Evolutionary conservation across 2,113 vertebrate genomes (phyloP).

Genomic region (Chloroceryle aenea): DNA sequence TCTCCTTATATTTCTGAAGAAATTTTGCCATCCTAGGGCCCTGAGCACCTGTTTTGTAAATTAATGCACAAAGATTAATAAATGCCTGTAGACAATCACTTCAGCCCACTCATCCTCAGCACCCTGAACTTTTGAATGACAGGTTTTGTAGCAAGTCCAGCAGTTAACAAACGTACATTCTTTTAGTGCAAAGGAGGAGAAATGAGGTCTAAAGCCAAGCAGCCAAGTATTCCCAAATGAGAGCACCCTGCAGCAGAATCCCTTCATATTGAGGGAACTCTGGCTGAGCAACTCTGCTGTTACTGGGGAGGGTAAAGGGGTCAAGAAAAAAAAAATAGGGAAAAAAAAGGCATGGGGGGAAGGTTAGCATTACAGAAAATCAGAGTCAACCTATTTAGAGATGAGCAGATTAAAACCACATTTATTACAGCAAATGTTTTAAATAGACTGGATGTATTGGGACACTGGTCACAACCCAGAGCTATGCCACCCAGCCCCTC

Average conservation of each 20-base stretch:
- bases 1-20: not conserved
- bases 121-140: not conserved
- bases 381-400: not conserved
- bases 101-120: not conserved
- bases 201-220: not conserved
- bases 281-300: not conserved
- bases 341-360: rapidly evolving
- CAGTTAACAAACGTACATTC: not conserved
- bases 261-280: not conserved
- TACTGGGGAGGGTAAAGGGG: not conserved
- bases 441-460: not conserved
- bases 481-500: not conserved
- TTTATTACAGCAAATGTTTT: not conserved
- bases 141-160: not conserved
- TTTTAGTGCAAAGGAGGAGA: not conserved
- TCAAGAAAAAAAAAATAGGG: not conserved
- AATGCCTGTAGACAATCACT: not conserved
- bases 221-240: not conserved
- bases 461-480: not conserved
- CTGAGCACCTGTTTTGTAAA: not conserved
- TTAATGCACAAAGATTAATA: not conserved
- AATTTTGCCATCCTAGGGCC: not conserved
- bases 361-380: not conserved
- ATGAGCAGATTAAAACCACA: not conserved
- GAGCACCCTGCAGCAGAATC: not conserved